Evolutionary conservation across 2,888 invertebrate species (phyloP).

Genomic region (Drosophila nr. fundita): DNA sequence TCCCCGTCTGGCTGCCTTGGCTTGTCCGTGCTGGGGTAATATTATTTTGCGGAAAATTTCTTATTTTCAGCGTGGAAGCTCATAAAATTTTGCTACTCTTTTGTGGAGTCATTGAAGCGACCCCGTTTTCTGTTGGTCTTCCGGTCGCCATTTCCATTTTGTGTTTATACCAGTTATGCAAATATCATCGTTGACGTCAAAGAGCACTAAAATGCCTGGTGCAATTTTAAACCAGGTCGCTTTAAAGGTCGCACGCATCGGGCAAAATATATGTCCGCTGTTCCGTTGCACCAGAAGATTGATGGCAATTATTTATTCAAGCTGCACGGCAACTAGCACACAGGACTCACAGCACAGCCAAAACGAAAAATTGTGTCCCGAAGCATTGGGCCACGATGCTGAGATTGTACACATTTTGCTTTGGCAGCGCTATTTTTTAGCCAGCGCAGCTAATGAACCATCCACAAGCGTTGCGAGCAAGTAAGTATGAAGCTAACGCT

Average conservation of each 20-base stretch:
- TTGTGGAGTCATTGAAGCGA: conserved; percentile 66
- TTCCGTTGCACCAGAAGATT: conserved; percentile 62
- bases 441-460: conserved; percentile 73
- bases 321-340: conserved; percentile 39
- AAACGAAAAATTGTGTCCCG: conserved; percentile 48
- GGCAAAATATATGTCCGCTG: conserved; percentile 40
- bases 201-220: conserved; percentile 27
- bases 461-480: conserved; percentile 48
- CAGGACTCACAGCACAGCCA: conserved; percentile 8
- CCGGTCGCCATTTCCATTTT: conserved; percentile 5
- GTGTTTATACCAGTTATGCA: conserved; percentile 26
- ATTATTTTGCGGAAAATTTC: conserved; percentile 76
- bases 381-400: conserved; percentile 50
- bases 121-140: conserved; percentile 39
- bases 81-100: conserved; percentile 75
- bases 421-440: conserved; percentile 75
- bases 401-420: conserved; percentile 78
- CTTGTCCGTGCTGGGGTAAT: conserved; percentile 44
- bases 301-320: conserved; percentile 78
- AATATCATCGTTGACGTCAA: conserved; percentile 34
- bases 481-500: conserved; percentile 30
- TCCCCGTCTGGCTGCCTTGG: conserved; percentile 12
- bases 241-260: conserved; percentile 34
- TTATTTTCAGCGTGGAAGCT: conserved; percentile 72
- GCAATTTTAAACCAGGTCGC: conserved; percentile 35